A percentile compares a stretch with the other conserved stretches of the same genome.
Evolutionary conservation across 2,797 vertebrate species (phyloP).

Genomic region (Agapornis canus): DNA sequence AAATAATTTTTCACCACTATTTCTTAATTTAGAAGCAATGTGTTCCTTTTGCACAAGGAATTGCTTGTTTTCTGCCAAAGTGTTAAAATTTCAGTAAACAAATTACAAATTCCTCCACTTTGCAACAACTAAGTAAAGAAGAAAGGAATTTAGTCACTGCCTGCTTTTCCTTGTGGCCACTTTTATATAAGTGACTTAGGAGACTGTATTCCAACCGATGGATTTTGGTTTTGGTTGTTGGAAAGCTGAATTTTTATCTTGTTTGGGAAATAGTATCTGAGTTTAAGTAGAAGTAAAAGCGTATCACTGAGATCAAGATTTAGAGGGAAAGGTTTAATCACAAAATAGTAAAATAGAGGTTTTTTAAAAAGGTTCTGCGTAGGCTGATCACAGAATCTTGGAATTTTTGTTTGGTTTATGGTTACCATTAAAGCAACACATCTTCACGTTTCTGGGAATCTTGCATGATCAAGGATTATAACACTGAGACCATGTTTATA

Average conservation of each 20-base stretch:
- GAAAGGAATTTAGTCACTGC: background rate
- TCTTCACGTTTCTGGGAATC: constrained; percentile 30
- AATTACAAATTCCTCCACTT: background rate
- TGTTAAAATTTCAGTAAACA: background rate
- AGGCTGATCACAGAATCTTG: background rate
- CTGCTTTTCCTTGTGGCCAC: background rate
- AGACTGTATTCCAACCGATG: background rate
- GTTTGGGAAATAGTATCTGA: background rate
- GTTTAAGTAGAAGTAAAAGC: constrained; percentile 4
- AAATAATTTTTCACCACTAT: background rate
- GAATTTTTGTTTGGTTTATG: constrained; percentile 35
- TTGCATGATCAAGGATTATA: constrained; percentile 8
- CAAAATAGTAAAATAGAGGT: background rate
- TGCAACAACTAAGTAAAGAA: background rate
- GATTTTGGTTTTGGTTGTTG: constrained; percentile 3
- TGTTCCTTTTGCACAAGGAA: background rate
- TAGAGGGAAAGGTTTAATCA: background rate
- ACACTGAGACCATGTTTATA: constrained; percentile 5
- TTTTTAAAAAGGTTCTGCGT: background rate
- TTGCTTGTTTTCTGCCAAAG: background rate
- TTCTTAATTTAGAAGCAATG: background rate
- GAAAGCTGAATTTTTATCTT: constrained; percentile 45
- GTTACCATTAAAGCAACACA: constrained; percentile 15
- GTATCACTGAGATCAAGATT: background rate
- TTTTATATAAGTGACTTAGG: background rate